Conservation (phyloP, 2,113 vertebrate species). For the Montifringilla adamsi region DNA sequence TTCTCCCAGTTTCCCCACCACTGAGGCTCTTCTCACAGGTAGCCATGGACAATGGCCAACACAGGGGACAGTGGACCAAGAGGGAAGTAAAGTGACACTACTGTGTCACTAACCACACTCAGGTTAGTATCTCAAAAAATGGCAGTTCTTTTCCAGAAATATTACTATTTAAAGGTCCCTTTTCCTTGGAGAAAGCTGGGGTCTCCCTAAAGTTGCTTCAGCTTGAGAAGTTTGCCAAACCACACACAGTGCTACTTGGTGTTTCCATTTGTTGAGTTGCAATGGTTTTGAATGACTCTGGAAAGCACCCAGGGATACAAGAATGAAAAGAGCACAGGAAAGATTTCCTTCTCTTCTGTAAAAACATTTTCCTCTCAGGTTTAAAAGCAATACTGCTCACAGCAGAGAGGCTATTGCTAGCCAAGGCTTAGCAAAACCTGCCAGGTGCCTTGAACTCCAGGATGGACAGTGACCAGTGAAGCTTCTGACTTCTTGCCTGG, state of each 20-base stretch:
- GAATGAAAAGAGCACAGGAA: neutral
- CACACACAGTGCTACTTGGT: neutral
- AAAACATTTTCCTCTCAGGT: neutral
- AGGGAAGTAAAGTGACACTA: neutral
- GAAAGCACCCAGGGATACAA: neutral
- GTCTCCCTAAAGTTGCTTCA: neutral
- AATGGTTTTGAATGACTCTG: neutral
- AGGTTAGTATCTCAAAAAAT: neutral
- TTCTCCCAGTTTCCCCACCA: neutral
- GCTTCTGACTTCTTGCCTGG: neutral
- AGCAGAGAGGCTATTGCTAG: neutral
- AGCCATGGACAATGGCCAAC: neutral
- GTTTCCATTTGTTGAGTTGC: neutral
- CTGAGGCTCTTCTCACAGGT: neutral
- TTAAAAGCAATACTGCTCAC: neutral
- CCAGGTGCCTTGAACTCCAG: neutral
- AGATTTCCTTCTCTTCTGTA: neutral
- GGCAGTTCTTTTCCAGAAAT: neutral
- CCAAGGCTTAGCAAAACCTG: neutral
- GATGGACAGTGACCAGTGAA: neutral
- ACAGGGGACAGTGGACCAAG: fast-evolving
- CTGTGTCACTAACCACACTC: neutral
- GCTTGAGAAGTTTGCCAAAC: neutral
- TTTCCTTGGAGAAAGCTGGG: neutral
- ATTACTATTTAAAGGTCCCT: neutral